Conservation (phyloP, 2,113 vertebrate species). For the Misgurnus anguillicaudatus region DNA sequence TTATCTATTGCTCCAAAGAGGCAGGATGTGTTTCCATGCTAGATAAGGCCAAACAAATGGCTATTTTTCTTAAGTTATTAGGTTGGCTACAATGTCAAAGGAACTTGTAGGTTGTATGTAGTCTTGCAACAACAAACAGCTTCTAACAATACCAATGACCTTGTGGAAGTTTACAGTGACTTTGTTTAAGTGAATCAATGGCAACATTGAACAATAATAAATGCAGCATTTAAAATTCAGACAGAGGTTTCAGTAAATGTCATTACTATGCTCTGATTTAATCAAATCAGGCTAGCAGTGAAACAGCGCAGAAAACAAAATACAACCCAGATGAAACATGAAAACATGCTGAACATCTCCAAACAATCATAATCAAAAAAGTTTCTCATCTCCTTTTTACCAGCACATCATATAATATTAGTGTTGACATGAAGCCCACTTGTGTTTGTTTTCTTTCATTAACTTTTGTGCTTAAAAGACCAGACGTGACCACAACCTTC, state of each 20-base stretch:
- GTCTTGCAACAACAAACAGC: constrained; percentile 20
- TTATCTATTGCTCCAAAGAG: constrained; percentile 8
- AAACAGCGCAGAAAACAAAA: not conserved
- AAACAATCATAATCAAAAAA: constrained; percentile 19
- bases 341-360: not conserved
- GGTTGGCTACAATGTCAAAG: constrained; percentile 24
- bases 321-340: constrained; percentile 13
- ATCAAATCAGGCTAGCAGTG: not conserved
- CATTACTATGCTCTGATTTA: not conserved
- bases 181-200: not conserved
- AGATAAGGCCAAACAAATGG: constrained; percentile 35
- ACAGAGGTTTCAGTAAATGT: not conserved
- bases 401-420: constrained; percentile 18
- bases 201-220: not conserved
- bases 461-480: constrained; percentile 33
- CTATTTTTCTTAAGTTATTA: constrained; percentile 1
- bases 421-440: constrained; percentile 14
- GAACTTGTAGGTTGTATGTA: constrained; percentile 6
- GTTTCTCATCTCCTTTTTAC: constrained; percentile 19
- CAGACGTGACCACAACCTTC: constrained; percentile 19
- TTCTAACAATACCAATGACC: constrained; percentile 1
- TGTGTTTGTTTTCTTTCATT: constrained; percentile 56
- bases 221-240: not conserved
- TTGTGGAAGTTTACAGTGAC: constrained; percentile 6
- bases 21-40: constrained; percentile 38